phyloP scores from a whole-genome alignment of 2,888 invertebrate genomes.

The Ormyrus pomaceus region DNA sequence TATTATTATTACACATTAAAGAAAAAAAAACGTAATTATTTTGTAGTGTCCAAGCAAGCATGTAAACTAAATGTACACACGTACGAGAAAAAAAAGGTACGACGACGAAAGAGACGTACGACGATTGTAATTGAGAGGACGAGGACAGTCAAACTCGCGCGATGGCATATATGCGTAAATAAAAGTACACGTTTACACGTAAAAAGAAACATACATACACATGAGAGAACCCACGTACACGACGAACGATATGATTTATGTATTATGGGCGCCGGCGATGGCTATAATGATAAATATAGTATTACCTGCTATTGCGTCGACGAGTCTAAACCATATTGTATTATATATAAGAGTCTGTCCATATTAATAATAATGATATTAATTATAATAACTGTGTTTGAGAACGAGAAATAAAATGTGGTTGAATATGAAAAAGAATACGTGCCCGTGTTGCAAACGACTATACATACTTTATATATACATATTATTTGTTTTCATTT shows the following conservation, averaged over 20 bases:
- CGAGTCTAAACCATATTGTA: slow-evolving; percentile 75
- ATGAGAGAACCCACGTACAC: slow-evolving; percentile 43
- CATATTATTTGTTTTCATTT: slow-evolving; percentile 9
- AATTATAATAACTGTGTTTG: slow-evolving; percentile 77
- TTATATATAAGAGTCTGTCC: slow-evolving; percentile 76
- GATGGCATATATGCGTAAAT: slow-evolving; percentile 21
- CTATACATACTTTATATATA: background rate
- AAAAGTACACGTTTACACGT: slow-evolving; percentile 11
- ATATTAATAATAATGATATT: slow-evolving; percentile 75
- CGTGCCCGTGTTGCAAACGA: slow-evolving; percentile 56
- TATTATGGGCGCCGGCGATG: slow-evolving; percentile 69
- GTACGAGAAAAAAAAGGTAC: slow-evolving; percentile 57
- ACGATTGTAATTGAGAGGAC: slow-evolving; percentile 61
- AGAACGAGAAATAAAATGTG: slow-evolving; percentile 77
- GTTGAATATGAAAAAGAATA: slow-evolving; percentile 73
- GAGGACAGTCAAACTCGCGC: slow-evolving; percentile 58
- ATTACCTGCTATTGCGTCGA: slow-evolving; percentile 75
- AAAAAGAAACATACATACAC: slow-evolving; percentile 21
- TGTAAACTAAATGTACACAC: slow-evolving; percentile 74
- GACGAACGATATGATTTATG: slow-evolving; percentile 68
- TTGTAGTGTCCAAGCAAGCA: slow-evolving; percentile 73
- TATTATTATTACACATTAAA: slow-evolving; percentile 63
- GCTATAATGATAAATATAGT: slow-evolving; percentile 73
- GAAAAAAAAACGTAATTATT: slow-evolving; percentile 70
- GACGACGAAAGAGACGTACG: slow-evolving; percentile 38